Percentiles rank a stretch among this genome's conserved stretches.
Conservation (phyloP, 2,888 invertebrate species). For the Heterodera filipjevi region DNA sequence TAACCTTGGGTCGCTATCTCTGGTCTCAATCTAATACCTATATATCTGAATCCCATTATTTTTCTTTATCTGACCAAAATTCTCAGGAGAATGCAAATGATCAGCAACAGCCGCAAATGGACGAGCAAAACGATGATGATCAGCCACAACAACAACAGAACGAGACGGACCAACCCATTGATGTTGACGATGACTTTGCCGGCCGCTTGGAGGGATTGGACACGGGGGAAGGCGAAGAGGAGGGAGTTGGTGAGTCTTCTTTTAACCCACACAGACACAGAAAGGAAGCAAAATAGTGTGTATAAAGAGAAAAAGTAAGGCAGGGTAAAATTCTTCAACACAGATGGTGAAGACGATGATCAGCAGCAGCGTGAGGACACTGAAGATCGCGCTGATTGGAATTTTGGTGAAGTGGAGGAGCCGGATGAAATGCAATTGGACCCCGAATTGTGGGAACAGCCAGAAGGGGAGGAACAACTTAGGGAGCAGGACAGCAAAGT, state of each 20-base stretch:
- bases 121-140: background rate
- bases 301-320: too few relatives aligned
- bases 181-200: slow-evolving; percentile 64
- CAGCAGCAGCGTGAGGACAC: slow-evolving; percentile 50
- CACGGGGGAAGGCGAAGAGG: slow-evolving; percentile 71
- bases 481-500: slow-evolving; percentile 9
- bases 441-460: slow-evolving; percentile 92
- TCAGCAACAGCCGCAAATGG: too few relatives aligned
- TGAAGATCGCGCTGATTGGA: slow-evolving; percentile 50
- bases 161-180: slow-evolving; percentile 62
- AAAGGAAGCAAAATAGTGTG: too few relatives aligned
- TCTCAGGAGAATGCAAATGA: too few relatives aligned
- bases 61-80: too few relatives aligned
- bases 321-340: background rate
- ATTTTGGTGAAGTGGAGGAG: slow-evolving; percentile 70
- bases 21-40: too few relatives aligned
- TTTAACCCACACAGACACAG: too few relatives aligned
- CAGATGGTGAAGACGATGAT: slow-evolving; percentile 34
- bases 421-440: slow-evolving; percentile 82
- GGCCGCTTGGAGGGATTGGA: slow-evolving; percentile 68
- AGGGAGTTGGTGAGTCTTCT: slow-evolving; percentile 34
- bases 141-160: slow-evolving; percentile 31
- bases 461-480: background rate
- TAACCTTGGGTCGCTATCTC: too few relatives aligned
- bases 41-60: background rate